Evolutionary conservation across 1,140 invertebrate genomes (phyloP).

Genomic region (Scaptomyza montana): DNA sequence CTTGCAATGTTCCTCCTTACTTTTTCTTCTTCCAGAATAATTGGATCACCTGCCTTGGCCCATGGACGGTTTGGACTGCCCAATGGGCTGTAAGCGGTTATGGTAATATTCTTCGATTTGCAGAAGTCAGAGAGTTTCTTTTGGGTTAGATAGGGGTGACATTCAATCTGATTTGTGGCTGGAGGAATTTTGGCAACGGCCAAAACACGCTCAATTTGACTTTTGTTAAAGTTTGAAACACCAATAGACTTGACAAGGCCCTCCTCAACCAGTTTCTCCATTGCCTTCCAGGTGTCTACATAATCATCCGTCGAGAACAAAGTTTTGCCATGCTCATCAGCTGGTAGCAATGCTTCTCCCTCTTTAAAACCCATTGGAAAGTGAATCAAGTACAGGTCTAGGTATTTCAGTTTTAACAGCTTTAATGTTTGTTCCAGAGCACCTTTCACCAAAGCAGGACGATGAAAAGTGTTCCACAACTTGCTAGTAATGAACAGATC

Average conservation of each 20-base stretch:
- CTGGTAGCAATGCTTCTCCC: conserved; percentile 75
- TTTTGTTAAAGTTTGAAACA: conserved; percentile 92
- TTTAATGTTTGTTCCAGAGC: conserved; percentile 86
- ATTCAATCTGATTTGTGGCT: conserved; percentile 90
- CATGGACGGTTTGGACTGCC: conserved; percentile 88
- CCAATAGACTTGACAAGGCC: conserved; percentile 91
- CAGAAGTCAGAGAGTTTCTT: conserved; percentile 88
- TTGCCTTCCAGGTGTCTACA: conserved; percentile 91
- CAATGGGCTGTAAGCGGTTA: conserved; percentile 92
- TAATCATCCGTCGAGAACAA: conserved; percentile 88
- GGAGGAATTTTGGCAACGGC: conserved; percentile 88
- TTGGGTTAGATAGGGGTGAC: conserved; percentile 91
- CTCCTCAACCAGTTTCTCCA: conserved; percentile 89
- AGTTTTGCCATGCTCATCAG: conserved; percentile 86
- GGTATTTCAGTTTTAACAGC: conserved; percentile 87
- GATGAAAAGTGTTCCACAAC: conserved; percentile 89
- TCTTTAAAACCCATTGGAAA: conserved; percentile 90
- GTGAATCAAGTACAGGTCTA: conserved; percentile 92
- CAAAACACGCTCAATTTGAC: conserved; percentile 89
- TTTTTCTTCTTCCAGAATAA: conserved; percentile 86
- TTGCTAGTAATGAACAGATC: conserved; percentile 90
- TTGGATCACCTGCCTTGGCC: conserved; percentile 89
- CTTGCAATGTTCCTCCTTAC: conserved; percentile 11
- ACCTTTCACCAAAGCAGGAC: conserved; percentile 85
- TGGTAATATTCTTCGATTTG: conserved; percentile 86